Percentiles rank a stretch among this genome's conserved stretches.
Conservation (phyloP, 2,888 invertebrate genomes). For the Labia minor region DNA sequence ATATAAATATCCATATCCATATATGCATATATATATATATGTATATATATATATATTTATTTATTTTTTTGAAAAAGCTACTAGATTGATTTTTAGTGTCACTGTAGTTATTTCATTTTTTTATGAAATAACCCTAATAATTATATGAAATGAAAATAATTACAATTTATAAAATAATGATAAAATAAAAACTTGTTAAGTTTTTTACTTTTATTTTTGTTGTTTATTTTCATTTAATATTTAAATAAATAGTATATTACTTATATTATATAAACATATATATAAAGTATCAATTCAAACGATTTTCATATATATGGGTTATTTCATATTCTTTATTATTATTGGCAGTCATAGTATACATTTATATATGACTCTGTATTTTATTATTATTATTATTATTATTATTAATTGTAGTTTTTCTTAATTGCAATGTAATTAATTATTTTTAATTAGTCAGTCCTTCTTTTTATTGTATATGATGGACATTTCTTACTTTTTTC, state of each 20-base stretch:
- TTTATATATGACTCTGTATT: constrained; percentile 24
- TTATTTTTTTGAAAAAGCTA: neutral
- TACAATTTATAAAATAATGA: too few species aligned
- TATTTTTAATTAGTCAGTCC: constrained; percentile 23
- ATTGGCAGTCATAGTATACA: constrained; percentile 8
- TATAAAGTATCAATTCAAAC: neutral
- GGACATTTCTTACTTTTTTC: constrained; percentile 17
- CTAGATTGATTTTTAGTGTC: constrained; percentile 18
- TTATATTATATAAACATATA: neutral
- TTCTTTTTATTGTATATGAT: constrained; percentile 19
- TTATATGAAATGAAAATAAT: neutral
- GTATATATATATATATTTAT: neutral
- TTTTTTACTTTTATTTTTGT: neutral
- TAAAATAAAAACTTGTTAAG: too few species aligned
- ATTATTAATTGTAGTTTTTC: constrained; percentile 23
- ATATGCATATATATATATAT: neutral
- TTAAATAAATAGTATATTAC: neutral
- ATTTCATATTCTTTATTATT: neutral
- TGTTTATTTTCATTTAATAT: neutral
- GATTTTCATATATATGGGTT: constrained; percentile 13
- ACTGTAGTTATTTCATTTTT: constrained; percentile 5
- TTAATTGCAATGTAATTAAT: constrained; percentile 25
- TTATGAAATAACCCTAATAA: constrained; percentile 14
- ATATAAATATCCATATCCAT: too few species aligned
- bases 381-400: constrained; percentile 25